Conservation (phyloP, 1,140 invertebrate species). For the Holcopasites calliopsidis region DNA sequence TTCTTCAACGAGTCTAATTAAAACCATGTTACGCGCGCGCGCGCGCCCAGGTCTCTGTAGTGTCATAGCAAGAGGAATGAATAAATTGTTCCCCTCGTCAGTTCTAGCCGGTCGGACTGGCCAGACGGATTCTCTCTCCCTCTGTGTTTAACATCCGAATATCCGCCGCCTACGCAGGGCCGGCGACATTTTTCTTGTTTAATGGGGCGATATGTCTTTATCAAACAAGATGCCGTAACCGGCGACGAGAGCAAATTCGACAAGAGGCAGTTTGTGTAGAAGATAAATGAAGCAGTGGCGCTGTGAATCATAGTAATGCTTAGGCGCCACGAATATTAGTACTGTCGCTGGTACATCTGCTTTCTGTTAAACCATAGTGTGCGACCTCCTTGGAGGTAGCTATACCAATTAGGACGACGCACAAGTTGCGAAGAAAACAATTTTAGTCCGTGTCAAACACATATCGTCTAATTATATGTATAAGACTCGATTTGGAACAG, state of each 20-base stretch:
- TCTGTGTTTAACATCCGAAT: slow-evolving; percentile 4
- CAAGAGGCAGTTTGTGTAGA: background rate
- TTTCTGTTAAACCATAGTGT: background rate
- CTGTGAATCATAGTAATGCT: background rate
- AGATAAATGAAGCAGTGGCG: background rate
- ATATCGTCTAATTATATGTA: too few relatives aligned
- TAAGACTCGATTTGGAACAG: background rate
- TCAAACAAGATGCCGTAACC: background rate
- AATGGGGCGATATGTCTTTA: background rate
- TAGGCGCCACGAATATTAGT: slow-evolving; percentile 9
- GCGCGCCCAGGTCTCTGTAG: background rate
- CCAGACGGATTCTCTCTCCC: slow-evolving; percentile 3
- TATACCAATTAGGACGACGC: background rate
- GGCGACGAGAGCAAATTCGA: background rate
- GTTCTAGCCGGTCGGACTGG: slow-evolving; percentile 9
- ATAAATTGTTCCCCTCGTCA: background rate
- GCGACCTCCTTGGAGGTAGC: background rate
- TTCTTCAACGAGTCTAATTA: too few relatives aligned
- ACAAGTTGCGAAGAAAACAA: background rate
- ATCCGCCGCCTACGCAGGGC: background rate
- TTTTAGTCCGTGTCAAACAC: too few relatives aligned
- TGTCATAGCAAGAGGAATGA: background rate
- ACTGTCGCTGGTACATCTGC: slow-evolving; percentile 11
- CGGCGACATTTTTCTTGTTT: background rate
- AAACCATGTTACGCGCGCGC: too few relatives aligned